phyloP scores from a whole-genome alignment of 2,888 invertebrate species.

The Orthosia cruda region DNA sequence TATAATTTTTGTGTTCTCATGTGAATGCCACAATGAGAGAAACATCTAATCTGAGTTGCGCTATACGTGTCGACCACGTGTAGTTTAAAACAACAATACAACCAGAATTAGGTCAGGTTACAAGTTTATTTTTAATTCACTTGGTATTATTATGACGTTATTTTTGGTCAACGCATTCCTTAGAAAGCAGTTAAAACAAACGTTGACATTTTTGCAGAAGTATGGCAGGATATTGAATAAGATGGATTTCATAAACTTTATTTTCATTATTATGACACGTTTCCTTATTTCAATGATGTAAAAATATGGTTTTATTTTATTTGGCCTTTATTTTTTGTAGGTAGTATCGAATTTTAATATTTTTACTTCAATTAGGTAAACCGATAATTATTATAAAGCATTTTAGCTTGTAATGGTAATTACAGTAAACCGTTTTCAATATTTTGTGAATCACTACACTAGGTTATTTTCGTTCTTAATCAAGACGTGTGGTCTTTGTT shows the following conservation, averaged over 20 bases:
- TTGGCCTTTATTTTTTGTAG: background rate
- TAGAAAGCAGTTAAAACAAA: constrained; percentile 31
- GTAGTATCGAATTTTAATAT: background rate
- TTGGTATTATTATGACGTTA: constrained; percentile 43
- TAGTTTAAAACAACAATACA: constrained; percentile 71
- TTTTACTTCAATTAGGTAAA: background rate
- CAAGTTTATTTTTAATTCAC: constrained; percentile 64
- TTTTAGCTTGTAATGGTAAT: background rate
- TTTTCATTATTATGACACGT: background rate
- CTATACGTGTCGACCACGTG: constrained; percentile 67
- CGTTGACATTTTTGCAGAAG: constrained; percentile 24
- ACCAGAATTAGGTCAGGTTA: constrained; percentile 68
- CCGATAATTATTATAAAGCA: background rate
- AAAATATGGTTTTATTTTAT: constrained; percentile 2
- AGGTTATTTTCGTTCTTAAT: constrained; percentile 53
- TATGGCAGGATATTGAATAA: background rate
- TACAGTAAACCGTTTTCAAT: constrained; percentile 14
- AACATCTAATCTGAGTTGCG: constrained; percentile 78
- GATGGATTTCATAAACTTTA: constrained; percentile 8
- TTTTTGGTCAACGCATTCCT: constrained; percentile 44
- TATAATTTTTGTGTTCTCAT: constrained; percentile 90
- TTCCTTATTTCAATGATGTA: background rate
- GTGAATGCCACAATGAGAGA: constrained; percentile 85
- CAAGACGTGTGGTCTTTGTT: constrained; percentile 39
- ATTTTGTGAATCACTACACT: constrained; percentile 55